Conservation (phyloP, 2,797 vertebrate species). For the Mycteria americana region DNA sequence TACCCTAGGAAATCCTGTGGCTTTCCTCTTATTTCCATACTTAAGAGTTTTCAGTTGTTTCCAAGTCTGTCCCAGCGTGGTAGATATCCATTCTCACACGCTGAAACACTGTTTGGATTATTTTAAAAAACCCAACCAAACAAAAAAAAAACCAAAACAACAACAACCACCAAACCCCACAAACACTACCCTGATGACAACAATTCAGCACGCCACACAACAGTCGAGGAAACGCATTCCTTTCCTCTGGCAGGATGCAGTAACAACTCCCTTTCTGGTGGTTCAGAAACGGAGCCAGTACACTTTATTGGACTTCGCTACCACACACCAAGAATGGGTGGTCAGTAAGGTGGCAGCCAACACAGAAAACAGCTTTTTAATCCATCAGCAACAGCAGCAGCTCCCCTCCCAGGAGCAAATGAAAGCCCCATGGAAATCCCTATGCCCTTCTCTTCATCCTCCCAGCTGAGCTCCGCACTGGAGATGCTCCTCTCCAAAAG, state of each 20-base stretch:
- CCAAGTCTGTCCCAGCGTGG: background rate
- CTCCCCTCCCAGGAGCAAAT: background rate
- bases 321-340: background rate
- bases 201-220: background rate
- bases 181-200: background rate
- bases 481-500: background rate
- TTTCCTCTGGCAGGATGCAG: background rate
- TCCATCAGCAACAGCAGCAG: background rate
- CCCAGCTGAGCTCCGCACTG: background rate
- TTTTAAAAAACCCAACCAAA: background rate
- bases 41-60: background rate
- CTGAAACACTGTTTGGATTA: background rate
- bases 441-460: background rate
- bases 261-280: background rate
- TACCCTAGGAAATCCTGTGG: slow-evolving; percentile 29
- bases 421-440: background rate
- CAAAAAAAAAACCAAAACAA: background rate
- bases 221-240: background rate
- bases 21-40: slow-evolving; percentile 12
- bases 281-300: slow-evolving; percentile 9
- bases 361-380: background rate
- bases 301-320: background rate
- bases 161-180: background rate
- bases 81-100: background rate
- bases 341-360: background rate